phyloP scores from a whole-genome alignment of 2,888 invertebrate genomes.

The Idaea biselata region DNA sequence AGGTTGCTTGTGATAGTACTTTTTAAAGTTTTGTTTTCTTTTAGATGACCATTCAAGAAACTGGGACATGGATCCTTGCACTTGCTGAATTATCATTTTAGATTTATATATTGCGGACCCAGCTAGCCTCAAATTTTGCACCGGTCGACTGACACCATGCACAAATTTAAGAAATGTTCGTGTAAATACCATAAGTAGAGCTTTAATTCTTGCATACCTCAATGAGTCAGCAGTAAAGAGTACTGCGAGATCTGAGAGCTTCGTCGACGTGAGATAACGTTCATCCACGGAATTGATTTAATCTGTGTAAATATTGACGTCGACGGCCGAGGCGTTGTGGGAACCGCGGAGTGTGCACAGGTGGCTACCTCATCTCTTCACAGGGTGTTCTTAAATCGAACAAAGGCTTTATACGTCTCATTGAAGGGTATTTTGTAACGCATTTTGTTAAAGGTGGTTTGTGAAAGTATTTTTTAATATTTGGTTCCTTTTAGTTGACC shows the following conservation, averaged over 20 bases:
- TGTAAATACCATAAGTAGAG: too few species aligned
- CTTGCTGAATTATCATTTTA: too few species aligned
- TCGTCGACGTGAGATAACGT: conserved; percentile 53
- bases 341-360: conserved; percentile 73
- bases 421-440: conserved; percentile 1
- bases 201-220: not conserved
- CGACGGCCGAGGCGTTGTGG: conserved; percentile 59
- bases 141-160: too few species aligned
- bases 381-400: conserved; percentile 28
- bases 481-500: too few species aligned
- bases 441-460: not conserved
- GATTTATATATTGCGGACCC: too few species aligned
- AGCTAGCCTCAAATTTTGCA: too few species aligned
- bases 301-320: conserved; percentile 76
- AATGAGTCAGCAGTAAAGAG: conserved; percentile 8
- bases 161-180: too few species aligned
- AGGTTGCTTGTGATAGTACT: not conserved
- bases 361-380: conserved; percentile 49
- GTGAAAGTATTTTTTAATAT: too few species aligned
- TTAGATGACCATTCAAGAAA: too few species aligned
- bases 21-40: too few species aligned
- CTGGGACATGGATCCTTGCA: too few species aligned
- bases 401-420: not conserved
- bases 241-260: conserved; percentile 11
- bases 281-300: conserved; percentile 67